Conservation (phyloP, 2,113 vertebrate genomes). For the Synodontis membranacea region DNA sequence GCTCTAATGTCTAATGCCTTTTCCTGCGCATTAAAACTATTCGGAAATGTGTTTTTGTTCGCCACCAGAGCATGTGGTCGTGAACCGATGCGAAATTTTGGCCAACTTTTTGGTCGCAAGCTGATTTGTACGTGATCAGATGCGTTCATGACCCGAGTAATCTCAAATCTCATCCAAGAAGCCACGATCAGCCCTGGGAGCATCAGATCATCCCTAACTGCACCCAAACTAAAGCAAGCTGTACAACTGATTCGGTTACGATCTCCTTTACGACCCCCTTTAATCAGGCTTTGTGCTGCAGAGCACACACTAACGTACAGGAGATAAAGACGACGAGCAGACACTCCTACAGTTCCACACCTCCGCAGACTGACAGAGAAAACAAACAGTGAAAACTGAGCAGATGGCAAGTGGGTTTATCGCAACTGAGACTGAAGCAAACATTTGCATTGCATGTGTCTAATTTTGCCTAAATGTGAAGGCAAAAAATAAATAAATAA, state of each 20-base stretch:
- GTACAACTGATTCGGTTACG: background rate
- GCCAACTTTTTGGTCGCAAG: no score
- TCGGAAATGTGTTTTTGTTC: no score
- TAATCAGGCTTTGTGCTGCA: background rate
- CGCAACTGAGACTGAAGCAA: constrained; percentile 1
- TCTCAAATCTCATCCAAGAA: background rate
- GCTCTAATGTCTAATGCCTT: no score
- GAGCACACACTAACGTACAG: background rate
- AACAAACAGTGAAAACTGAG: background rate
- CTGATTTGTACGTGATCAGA: no score
- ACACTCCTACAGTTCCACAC: constrained; percentile 14
- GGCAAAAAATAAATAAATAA: background rate
- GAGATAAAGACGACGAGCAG: background rate
- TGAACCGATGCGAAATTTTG: no score
- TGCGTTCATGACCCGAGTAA: no score
- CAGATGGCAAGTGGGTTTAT: constrained; percentile 1
- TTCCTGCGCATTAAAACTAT: no score
- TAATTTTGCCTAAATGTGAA: background rate
- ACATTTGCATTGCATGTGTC: background rate
- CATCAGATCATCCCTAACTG: background rate
- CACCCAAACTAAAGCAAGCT: background rate
- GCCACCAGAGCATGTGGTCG: no score
- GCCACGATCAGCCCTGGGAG: no score
- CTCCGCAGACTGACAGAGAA: background rate
- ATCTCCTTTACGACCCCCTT: no score